Evolutionary conservation across 2,797 vertebrate genomes (phyloP).

Genomic region (Psittacula derbiana): DNA sequence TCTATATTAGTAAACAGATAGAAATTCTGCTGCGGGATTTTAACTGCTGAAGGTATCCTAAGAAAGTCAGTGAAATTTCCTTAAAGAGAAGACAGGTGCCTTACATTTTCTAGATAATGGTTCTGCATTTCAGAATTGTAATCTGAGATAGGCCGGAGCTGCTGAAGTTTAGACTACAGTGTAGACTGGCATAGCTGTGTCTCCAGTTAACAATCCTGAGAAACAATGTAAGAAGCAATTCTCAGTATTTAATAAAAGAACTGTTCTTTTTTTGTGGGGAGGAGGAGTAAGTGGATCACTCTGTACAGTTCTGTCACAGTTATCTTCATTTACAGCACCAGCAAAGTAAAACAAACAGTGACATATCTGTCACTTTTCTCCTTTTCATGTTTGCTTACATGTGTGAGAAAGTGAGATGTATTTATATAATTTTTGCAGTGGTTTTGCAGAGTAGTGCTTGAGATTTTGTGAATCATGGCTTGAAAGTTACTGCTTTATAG

Average conservation of each 20-base stretch:
- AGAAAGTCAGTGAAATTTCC: neutral
- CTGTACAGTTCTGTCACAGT: neutral
- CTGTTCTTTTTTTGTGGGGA: neutral
- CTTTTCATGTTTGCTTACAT: neutral
- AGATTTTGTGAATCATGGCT: neutral
- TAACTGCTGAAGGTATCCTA: neutral
- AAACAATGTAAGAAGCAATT: neutral
- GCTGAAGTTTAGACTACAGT: neutral
- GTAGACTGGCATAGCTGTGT: rapidly evolving
- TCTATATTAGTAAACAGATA: neutral
- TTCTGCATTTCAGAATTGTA: neutral
- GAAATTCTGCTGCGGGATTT: neutral
- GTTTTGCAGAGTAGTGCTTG: neutral
- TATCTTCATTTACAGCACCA: neutral
- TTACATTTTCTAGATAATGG: neutral
- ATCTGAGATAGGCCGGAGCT: neutral
- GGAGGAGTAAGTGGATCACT: neutral
- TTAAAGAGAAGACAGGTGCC: neutral
- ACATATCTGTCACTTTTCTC: neutral
- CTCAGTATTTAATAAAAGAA: neutral
- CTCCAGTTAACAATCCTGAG: neutral
- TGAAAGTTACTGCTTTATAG: neutral
- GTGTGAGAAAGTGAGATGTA: neutral
- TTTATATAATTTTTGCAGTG: neutral
- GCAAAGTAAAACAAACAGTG: neutral